Conservation (phyloP, 2,113 vertebrate species). For the Labeo rohita region DNA sequence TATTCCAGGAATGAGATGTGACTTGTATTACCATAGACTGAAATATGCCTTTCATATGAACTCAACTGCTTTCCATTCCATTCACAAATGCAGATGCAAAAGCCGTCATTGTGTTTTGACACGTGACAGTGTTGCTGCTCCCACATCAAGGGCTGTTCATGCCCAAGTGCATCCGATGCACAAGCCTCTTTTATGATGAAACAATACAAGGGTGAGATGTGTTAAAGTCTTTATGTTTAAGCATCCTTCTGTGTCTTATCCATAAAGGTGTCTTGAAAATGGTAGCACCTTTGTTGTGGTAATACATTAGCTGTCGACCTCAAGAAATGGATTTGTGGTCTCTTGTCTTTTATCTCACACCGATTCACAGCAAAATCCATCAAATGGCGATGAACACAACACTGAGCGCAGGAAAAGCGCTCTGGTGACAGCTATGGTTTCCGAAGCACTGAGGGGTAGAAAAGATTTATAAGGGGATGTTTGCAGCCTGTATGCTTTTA, state of each 20-base stretch:
- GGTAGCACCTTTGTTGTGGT: not conserved
- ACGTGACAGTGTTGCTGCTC: not conserved
- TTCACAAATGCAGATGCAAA: conserved; percentile 3
- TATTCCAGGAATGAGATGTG: not conserved
- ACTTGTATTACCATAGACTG: not conserved
- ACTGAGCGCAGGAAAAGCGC: not conserved
- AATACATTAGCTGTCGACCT: conserved; percentile 12
- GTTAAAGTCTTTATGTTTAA: not conserved
- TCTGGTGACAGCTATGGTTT: not conserved
- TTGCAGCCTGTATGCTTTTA: not conserved
- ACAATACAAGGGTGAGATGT: not conserved
- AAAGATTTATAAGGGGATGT: not conserved
- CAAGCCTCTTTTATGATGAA: not conserved
- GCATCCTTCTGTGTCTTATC: not conserved
- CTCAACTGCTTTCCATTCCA: not conserved
- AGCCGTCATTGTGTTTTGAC: not conserved
- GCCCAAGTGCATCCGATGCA: not conserved
- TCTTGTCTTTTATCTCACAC: conserved; percentile 15
- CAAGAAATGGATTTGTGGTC: not conserved
- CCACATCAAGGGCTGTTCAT: not conserved
- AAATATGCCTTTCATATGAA: not conserved
- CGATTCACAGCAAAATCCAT: conserved; percentile 14
- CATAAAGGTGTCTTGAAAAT: not conserved
- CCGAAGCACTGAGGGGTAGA: not conserved
- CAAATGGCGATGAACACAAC: conserved; percentile 1